Base-by-base conservation (phyloP, 2,888 invertebrate genomes). In the Heteropelma amictum region DNA sequence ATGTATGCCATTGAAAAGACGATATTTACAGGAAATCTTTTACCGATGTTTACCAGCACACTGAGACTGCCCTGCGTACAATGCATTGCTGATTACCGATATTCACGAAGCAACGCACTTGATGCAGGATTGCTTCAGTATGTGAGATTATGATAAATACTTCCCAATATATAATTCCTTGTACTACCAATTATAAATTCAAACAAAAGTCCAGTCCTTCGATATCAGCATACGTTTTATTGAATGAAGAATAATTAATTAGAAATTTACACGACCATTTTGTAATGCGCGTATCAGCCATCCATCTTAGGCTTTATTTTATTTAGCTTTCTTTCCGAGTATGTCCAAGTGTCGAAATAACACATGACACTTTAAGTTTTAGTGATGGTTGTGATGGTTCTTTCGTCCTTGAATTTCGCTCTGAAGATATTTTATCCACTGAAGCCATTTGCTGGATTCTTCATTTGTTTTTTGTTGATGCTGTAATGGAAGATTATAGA, bases 61-160 rank as follows among this genome's bases (percentile, higher is more conserved):
- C 85, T 82, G 85, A 86, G 81, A 84, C 87, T 87, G 87, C 75
- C 88, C 88, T 87, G 88, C 88, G 85, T 82, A 84, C 88, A 89
- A 87, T 87, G 88, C 88, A 87, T 88, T 89, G 88, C 88, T 87
- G 80, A 84, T 86, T 84, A 65, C 70, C 79, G 56, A 79, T n/a
- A n/a, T 70, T 70, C 76, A 83, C 84, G 82, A 83, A 88, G 86
- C 88, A 89, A 89, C 84, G 88, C 88, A 88, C 87, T 88, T 88
- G 88, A 88, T 88, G 88, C 88, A 89, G 88, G 88, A 88, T 89
- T 85, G 84, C 85, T 83, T 83, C 83, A 80, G 82, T 82, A 80
- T 84, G 86, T 84, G 83, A 78, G 64, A 42, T n/a, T n/a, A n/a
- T n/a, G n/a, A n/a, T n/a, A n/a, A n/a, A n/a, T n/a, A n/a, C n/a